A percentile compares a stretch with the other conserved stretches of the same genome.
Conservation (phyloP, 1,140 invertebrate species). For the Drosophila sp. region DNA sequence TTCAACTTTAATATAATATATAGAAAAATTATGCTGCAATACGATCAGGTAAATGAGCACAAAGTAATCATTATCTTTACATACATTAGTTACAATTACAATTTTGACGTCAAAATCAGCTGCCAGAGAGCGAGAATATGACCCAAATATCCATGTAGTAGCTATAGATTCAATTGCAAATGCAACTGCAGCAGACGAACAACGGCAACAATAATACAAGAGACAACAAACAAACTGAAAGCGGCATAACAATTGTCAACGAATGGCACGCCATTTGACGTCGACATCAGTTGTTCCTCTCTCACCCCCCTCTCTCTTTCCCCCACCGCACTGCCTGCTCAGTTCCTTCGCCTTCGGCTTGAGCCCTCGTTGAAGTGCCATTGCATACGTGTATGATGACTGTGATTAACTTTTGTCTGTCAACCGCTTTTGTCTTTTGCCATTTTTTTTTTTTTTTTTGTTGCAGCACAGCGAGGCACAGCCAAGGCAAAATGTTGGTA, state of each 20-base stretch:
- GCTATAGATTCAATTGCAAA: slow-evolving; percentile 44
- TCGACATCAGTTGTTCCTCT: background rate
- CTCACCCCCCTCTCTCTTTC: background rate
- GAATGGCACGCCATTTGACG: slow-evolving; percentile 31
- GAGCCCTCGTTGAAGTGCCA: slow-evolving; percentile 37
- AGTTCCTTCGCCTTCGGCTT: background rate
- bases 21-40: slow-evolving; percentile 55
- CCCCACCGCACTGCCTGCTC: background rate
- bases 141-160: slow-evolving; percentile 36
- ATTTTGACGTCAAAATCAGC: slow-evolving; percentile 50
- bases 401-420: slow-evolving; percentile 66
- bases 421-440: slow-evolving; percentile 47
- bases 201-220: background rate
- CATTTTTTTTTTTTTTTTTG: background rate
- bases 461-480: slow-evolving; percentile 30
- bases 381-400: slow-evolving; percentile 57
- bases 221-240: slow-evolving; percentile 19
- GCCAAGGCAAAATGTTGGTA: slow-evolving; percentile 58
- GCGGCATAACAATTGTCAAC: slow-evolving; percentile 45
- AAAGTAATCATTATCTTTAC: slow-evolving; percentile 22
- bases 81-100: slow-evolving; percentile 9
- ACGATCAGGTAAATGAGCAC: slow-evolving; percentile 59
- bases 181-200: slow-evolving; percentile 15
- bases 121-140: slow-evolving; percentile 38
- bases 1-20: slow-evolving; percentile 29